Conservation (phyloP, 1,140 invertebrate genomes). For the Lysiphlebus fabarum region DNA sequence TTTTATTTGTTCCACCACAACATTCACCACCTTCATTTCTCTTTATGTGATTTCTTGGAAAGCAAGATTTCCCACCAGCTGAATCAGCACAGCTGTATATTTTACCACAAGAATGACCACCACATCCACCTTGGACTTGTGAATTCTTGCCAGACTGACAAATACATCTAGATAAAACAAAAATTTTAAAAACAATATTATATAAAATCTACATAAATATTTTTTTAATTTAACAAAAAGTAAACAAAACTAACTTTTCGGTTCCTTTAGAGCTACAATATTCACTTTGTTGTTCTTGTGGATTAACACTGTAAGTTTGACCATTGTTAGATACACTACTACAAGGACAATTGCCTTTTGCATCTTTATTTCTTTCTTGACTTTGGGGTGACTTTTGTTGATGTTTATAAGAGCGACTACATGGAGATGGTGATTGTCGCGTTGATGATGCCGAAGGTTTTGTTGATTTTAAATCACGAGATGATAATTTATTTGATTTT, state of each 20-base stretch:
- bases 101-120: slow-evolving; percentile 31
- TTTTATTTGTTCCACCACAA: slow-evolving; percentile 28
- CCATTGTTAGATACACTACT: not conserved
- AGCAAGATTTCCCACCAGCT: slow-evolving; percentile 27
- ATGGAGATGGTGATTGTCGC: slow-evolving; percentile 2
- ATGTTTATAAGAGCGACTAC: not conserved
- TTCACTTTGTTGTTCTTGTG: not conserved
- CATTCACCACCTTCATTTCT: slow-evolving; percentile 24
- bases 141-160: slow-evolving; percentile 22
- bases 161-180: slow-evolving; percentile 20
- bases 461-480: not conserved
- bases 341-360: slow-evolving; percentile 4
- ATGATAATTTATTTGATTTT: not conserved
- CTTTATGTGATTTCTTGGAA: slow-evolving; percentile 27
- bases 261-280: not conserved
- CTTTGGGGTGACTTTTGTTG: slow-evolving; percentile 3
- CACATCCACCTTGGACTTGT: slow-evolving; percentile 25
- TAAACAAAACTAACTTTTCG: not conserved
- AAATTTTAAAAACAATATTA: not conserved
- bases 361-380: slow-evolving; percentile 3
- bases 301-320: not conserved
- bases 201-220: not conserved
- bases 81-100: slow-evolving; percentile 29
- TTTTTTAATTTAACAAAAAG: too few species aligned
- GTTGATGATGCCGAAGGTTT: not conserved